These are phyloP conservation scores for Xiphorhynchus erythropygius DNA, from an alignment of 2,797 vertebrate genomes.

Conservation along the genomic window DNA sequence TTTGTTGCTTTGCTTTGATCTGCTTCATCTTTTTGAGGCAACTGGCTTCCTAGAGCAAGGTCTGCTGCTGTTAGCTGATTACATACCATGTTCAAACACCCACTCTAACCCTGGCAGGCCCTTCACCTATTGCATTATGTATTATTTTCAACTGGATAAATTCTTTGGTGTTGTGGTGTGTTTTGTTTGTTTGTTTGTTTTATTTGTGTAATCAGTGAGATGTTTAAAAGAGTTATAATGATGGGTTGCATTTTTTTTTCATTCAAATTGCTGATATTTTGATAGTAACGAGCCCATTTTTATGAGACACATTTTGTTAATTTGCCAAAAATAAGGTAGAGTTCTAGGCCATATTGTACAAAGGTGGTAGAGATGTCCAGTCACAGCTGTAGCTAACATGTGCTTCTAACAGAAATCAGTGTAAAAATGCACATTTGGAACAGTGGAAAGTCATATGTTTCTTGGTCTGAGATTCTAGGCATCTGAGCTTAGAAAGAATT, in stretches of 20 bases:
- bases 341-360: not conserved
- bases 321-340: not conserved
- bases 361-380: not conserved
- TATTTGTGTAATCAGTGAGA: not conserved
- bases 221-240: not conserved
- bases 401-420: not conserved
- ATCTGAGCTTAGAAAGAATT: not conserved
- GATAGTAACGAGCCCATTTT: not conserved
- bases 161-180: not conserved
- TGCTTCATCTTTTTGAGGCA: not conserved
- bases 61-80: not conserved
- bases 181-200: not conserved
- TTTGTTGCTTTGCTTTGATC: not conserved
- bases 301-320: not conserved
- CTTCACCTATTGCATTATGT: not conserved
- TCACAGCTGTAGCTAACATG: not conserved
- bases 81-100: rapidly evolving
- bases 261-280: not conserved
- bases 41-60: not conserved
- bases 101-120: not conserved
- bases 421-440: not conserved
- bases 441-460: not conserved
- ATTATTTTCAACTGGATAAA: not conserved
- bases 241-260: not conserved
- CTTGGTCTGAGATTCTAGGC: not conserved